phyloP scores from a whole-genome alignment of 2,888 invertebrate species.

The Eupithecia tripunctaria region DNA sequence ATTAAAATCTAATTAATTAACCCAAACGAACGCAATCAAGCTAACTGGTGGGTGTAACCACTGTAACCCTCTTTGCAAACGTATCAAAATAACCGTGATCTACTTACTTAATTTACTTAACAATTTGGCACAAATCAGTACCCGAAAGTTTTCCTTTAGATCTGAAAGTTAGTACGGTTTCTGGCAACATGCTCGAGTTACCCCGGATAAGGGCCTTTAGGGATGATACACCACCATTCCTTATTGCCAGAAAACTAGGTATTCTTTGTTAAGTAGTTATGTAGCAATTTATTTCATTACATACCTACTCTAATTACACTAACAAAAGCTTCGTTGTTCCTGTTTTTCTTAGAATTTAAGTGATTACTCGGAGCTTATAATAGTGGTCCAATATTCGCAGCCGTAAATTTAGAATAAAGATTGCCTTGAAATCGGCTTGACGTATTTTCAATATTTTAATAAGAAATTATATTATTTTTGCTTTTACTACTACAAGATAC shows the following conservation, averaged over 20 bases:
- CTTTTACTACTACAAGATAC: too few relatives aligned
- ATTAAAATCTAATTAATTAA: constrained; percentile 32
- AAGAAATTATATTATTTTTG: too few relatives aligned
- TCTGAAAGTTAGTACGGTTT: constrained; percentile 48
- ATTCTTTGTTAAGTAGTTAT: too few relatives aligned
- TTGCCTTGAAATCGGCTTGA: too few relatives aligned
- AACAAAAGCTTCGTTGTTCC: too few relatives aligned
- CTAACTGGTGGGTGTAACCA: constrained; percentile 36
- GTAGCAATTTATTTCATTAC: not conserved
- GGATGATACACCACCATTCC: not conserved
- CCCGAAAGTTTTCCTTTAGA: constrained; percentile 52
- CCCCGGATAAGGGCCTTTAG: constrained; percentile 61
- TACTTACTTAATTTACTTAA: constrained; percentile 54
- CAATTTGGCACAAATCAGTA: constrained; percentile 54
- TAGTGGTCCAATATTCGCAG: too few relatives aligned
- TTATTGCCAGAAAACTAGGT: not conserved
- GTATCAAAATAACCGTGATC: constrained; percentile 45
- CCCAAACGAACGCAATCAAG: constrained; percentile 31
- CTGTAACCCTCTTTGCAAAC: constrained; percentile 39
- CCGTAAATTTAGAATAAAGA: too few relatives aligned
- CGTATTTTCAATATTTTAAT: too few relatives aligned
- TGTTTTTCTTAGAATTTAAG: too few relatives aligned
- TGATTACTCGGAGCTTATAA: too few relatives aligned
- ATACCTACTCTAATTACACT: too few relatives aligned
- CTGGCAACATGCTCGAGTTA: constrained; percentile 52